Conservation (phyloP, 2,113 vertebrate genomes). For the Polyodon spathula region DNA sequence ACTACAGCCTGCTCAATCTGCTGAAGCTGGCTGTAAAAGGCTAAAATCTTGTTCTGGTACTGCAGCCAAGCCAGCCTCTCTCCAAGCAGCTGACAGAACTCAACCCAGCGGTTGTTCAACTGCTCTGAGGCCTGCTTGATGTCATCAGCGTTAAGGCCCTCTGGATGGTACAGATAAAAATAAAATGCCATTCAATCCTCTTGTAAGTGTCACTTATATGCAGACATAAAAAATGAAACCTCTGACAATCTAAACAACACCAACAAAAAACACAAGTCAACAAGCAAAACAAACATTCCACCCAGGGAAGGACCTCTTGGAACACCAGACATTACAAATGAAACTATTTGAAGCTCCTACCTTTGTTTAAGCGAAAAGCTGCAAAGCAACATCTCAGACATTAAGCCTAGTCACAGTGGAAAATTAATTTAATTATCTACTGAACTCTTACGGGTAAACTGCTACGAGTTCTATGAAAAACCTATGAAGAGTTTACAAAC, state of each 20-base stretch:
- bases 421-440: too few species aligned
- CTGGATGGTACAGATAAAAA: constrained; percentile 47
- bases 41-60: constrained; percentile 80
- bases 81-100: constrained; percentile 82
- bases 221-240: background rate
- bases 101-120: constrained; percentile 85
- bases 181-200: background rate
- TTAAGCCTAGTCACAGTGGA: background rate
- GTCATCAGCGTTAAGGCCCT: constrained; percentile 81
- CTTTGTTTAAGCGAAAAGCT: background rate
- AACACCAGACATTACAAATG: background rate
- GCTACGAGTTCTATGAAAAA: too few species aligned
- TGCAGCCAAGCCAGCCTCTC: constrained; percentile 85
- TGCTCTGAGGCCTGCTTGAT: constrained; percentile 84
- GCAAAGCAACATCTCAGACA: background rate
- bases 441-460: too few species aligned
- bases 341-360: background rate
- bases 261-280: background rate
- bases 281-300: too few species aligned
- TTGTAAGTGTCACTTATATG: background rate
- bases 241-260: background rate
- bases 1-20: constrained; percentile 81
- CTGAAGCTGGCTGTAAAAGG: constrained; percentile 82
- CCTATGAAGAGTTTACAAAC: background rate
- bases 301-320: too few species aligned